Conservation (phyloP, 2,797 vertebrate species). For the Sebastes trivittatus region DNA sequence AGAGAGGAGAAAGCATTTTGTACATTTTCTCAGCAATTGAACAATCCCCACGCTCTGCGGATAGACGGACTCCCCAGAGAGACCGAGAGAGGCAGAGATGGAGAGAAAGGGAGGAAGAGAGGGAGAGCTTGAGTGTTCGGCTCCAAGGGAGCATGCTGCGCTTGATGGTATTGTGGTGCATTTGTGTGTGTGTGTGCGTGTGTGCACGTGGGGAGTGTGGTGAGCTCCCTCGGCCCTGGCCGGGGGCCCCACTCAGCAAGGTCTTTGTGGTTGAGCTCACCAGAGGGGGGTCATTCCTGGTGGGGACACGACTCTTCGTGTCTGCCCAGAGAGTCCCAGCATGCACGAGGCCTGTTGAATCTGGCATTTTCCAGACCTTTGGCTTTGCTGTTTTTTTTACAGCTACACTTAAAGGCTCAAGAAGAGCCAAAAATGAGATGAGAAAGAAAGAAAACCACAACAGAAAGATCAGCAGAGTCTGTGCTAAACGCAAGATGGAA, state of each 20-base stretch:
- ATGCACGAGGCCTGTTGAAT: constrained; percentile 60
- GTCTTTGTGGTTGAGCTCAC: constrained; percentile 74
- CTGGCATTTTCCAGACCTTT: constrained; percentile 51
- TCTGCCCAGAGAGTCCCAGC: constrained; percentile 42
- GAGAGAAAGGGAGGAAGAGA: constrained; percentile 66
- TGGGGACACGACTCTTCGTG: constrained; percentile 59
- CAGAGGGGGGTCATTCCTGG: constrained; percentile 68
- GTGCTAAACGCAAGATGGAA: constrained; percentile 69
- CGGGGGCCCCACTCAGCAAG: constrained; percentile 70
- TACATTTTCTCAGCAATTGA: constrained; percentile 97
- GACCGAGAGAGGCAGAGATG: constrained; percentile 80
- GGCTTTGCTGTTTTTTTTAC: constrained; percentile 15
- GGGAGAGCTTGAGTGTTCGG: constrained; percentile 68
- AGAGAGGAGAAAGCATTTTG: constrained; percentile 90
- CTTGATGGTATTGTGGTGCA: constrained; percentile 76
- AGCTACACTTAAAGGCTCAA: neutral
- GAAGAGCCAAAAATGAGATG: constrained; percentile 14
- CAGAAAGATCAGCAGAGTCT: constrained; percentile 33
- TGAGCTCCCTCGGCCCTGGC: constrained; percentile 63
- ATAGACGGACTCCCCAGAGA: constrained; percentile 94
- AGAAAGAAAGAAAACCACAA: constrained; percentile 33
- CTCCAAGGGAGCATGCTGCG: constrained; percentile 69
- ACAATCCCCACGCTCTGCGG: constrained; percentile 90
- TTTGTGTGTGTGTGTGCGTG: constrained; percentile 50
- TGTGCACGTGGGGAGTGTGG: constrained; percentile 53